Evolutionary conservation across 2,797 vertebrate genomes (phyloP).

Genomic region (Rhynchonycteris naso): DNA sequence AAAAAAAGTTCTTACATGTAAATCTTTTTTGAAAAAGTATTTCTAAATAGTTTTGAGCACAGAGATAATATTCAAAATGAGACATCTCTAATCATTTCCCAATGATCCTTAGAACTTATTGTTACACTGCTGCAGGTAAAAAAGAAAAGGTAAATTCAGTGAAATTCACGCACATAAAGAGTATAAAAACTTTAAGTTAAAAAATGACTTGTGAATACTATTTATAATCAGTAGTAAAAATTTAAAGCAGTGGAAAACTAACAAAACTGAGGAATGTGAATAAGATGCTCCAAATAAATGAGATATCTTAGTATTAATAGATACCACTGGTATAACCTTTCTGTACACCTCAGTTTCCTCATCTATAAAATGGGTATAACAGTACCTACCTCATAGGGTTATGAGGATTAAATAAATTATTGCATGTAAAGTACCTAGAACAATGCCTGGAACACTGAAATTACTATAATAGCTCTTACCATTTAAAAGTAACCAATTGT

Average conservation of each 20-base stretch:
- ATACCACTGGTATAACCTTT: neutral
- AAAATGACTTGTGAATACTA: neutral
- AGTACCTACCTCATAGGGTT: neutral
- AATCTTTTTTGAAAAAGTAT: constrained; percentile 47
- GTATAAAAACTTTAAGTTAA: neutral
- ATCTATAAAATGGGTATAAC: constrained; percentile 12
- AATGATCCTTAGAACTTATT: constrained; percentile 21
- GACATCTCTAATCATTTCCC: constrained; percentile 18
- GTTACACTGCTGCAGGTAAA: neutral
- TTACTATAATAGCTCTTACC: neutral
- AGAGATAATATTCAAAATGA: neutral
- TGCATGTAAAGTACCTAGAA: neutral
- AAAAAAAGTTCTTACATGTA: neutral
- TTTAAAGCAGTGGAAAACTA: constrained; percentile 13
- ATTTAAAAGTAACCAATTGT: constrained; percentile 18
- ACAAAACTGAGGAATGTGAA: neutral
- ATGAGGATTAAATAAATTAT: constrained; percentile 14
- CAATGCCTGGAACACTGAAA: neutral
- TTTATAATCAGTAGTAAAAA: constrained; percentile 36
- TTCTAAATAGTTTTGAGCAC: constrained; percentile 38
- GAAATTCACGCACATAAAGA: neutral
- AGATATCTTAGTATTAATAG: neutral
- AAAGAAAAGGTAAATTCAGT: neutral
- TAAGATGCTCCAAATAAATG: constrained; percentile 40
- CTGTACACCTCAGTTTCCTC: neutral